Evolutionary conservation across 2,888 invertebrate genomes (phyloP), one percentile per base, ranked within the genome.

Genomic region (Drosophila leonis): DNA sequence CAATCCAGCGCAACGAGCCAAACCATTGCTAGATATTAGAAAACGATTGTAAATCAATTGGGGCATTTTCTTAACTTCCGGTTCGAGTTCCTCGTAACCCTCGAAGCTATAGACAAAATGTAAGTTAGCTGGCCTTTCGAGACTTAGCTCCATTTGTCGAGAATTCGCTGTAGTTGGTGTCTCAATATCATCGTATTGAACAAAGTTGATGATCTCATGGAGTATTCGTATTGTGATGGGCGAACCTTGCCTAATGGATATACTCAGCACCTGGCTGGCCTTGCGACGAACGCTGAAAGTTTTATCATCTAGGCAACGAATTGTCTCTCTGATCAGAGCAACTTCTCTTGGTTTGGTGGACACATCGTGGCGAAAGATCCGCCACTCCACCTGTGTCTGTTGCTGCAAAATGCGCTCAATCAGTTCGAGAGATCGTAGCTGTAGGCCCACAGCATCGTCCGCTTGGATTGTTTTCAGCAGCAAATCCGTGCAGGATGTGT

Each of bases 321-420:
- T 88, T 0, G 92, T 80, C 49, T 91, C 92, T 51, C 81, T 87
- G 4, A 93, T 87, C 0, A 92, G 81, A 10, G 78, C 66, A 24
- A 92, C 91, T 80, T 93, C 93, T 0, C 93, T 87, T 4, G 93
- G 93, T 37, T 88, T 91, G 9, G 90, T 90, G 2, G 91, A 92
- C 1, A 93, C 89, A 75, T 93, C 91, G 54, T 93, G 88, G 0
- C 92, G 90, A 74, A 93, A 93, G 66, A 93, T 82, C 70, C 90
- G 88, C 93, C 93, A 93, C 68, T 92, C 90, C 12, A 93, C 93
- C 29, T 90, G 82, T 0, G 92, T 91, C 59, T 92, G 91, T 7
- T 91, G 68, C 49, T 90, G 80, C 15, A 92, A 65, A 39, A 93
- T 91, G 13, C 90, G 86, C 7, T 90, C 85, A 10, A 92, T 82